Percentiles rank a stretch among this genome's conserved stretches.
These are phyloP conservation scores for Sebastes vulpes DNA, from an alignment of 2,797 vertebrate genomes.

Conservation along the genomic window DNA sequence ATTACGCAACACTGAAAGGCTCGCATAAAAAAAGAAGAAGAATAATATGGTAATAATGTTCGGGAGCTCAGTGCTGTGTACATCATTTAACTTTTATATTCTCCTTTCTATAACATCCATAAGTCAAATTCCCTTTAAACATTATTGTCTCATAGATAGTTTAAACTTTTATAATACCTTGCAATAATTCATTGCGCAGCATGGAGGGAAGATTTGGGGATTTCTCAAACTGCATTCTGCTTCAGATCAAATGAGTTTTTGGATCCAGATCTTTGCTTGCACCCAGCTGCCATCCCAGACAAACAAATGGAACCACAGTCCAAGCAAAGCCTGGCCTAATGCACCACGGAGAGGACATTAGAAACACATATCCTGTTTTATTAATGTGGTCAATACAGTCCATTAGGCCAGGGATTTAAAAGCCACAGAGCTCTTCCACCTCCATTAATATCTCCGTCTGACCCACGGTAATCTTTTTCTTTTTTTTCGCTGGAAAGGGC, in stretches of 20 bases:
- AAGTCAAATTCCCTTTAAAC: not conserved
- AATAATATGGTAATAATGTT: not conserved
- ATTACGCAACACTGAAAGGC: not conserved
- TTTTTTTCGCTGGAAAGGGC: slow-evolving; percentile 39
- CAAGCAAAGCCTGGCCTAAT: slow-evolving; percentile 79
- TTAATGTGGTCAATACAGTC: slow-evolving; percentile 87
- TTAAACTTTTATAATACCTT: slow-evolving; percentile 3
- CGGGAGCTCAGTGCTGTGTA: not conserved
- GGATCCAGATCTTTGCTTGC: slow-evolving; percentile 43
- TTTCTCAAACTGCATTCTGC: slow-evolving; percentile 17
- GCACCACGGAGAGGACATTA: slow-evolving; percentile 82
- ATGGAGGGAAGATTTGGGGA: slow-evolving; percentile 1
- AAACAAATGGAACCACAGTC: slow-evolving; percentile 74
- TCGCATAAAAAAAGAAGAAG: not conserved
- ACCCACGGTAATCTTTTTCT: slow-evolving; percentile 50
- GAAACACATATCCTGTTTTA: slow-evolving; percentile 87
- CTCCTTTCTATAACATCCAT: not conserved
- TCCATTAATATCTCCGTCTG: slow-evolving; percentile 83
- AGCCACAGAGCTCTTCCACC: slow-evolving; percentile 74
- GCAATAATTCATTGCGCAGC: slow-evolving; percentile 1
- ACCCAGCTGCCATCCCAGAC: slow-evolving; percentile 56
- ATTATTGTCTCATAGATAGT: not conserved
- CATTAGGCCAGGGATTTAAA: slow-evolving; percentile 84
- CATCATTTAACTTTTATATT: slow-evolving; percentile 1
- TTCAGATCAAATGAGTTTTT: slow-evolving; percentile 56